Evolutionary conservation across 2,113 vertebrate genomes (phyloP).

Genomic region (Nycticryphes semicollaris): DNA sequence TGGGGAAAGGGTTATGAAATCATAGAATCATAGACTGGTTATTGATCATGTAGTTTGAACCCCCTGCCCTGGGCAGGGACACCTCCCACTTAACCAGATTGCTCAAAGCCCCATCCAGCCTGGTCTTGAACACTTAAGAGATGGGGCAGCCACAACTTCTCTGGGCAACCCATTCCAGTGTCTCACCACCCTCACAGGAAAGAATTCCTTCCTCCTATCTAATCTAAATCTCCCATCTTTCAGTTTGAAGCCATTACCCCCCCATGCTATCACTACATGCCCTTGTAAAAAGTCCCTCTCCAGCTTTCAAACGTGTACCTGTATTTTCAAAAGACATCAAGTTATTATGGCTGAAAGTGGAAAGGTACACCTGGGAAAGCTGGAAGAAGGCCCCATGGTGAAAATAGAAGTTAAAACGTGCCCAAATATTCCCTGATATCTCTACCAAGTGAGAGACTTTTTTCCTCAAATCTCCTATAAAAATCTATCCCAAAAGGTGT

Average conservation of each 20-base stretch:
- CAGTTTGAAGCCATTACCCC: neutral
- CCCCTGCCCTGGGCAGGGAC: neutral
- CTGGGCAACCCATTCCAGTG: neutral
- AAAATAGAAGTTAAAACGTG: neutral
- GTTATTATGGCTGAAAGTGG: neutral
- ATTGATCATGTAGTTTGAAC: neutral
- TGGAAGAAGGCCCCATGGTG: neutral
- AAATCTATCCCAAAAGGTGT: neutral
- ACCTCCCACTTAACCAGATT: neutral
- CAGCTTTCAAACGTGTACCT: neutral
- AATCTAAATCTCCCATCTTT: neutral
- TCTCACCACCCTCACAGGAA: neutral
- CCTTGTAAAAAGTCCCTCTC: neutral
- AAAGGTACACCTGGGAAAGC: neutral
- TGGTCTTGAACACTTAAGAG: neutral
- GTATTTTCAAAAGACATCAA: neutral
- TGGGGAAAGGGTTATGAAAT: neutral
- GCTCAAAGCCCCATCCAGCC: neutral
- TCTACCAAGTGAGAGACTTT: neutral
- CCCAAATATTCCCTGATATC: neutral
- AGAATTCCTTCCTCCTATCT: neutral
- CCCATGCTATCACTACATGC: neutral
- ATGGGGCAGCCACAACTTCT: neutral
- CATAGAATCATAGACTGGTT: neutral
- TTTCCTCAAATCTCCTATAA: neutral